Conservation (phyloP, 2,797 vertebrate genomes). For the Siniperca obscura region DNA sequence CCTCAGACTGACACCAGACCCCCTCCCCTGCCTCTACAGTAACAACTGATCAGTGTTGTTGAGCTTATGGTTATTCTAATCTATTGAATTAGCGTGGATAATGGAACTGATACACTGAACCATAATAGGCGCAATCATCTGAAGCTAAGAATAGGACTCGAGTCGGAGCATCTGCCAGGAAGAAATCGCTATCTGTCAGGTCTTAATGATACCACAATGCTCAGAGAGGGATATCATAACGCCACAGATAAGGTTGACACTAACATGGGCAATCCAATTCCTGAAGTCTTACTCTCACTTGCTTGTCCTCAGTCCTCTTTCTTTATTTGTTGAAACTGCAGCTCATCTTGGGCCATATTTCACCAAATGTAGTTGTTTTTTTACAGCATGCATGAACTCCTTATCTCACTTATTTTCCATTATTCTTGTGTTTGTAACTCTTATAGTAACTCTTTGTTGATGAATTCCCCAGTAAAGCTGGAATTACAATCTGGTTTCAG, state of each 20-base stretch:
- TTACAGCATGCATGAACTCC: background rate
- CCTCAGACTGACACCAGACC: conserved; percentile 1
- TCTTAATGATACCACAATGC: conserved; percentile 38
- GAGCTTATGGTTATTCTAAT: conserved; percentile 48
- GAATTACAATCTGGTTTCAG: background rate
- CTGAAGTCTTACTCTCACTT: conserved; percentile 5
- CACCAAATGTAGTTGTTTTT: conserved; percentile 23
- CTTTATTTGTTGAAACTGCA: conserved; percentile 41
- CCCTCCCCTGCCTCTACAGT: background rate
- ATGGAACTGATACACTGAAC: conserved; percentile 30
- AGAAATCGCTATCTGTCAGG: conserved; percentile 26
- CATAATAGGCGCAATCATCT: conserved; percentile 24
- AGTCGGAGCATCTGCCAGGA: conserved; percentile 36
- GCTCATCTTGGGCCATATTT: conserved; percentile 30
- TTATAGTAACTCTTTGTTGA: background rate
- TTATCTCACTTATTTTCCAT: background rate
- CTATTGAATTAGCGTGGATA: conserved; percentile 40
- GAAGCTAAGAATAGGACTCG: conserved; percentile 44
- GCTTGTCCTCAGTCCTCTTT: background rate
- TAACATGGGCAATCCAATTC: conserved; percentile 13
- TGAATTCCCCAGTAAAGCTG: background rate
- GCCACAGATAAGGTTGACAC: conserved; percentile 16
- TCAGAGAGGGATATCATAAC: conserved; percentile 32
- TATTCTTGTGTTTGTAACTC: conserved; percentile 1
- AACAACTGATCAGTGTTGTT: conserved; percentile 35